Evolutionary conservation across 2,888 invertebrate genomes (phyloP), one percentile per base, ranked within the genome.

Genomic region (Catocala nupta): DNA sequence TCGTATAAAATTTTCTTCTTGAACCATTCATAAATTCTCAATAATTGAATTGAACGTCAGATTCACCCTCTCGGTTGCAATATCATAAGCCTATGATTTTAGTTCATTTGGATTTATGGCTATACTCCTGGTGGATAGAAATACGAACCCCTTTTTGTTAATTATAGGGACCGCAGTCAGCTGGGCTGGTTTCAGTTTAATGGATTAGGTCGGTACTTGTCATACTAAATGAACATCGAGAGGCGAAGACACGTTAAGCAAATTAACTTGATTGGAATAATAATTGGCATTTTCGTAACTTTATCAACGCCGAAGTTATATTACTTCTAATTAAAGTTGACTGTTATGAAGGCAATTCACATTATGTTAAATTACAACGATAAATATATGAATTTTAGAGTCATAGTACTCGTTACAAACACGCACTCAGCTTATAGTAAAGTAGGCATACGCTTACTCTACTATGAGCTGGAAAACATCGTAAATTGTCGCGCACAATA

Each of bases 11-110:
- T 87, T 86, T 87, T 86, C 86, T 87, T 87, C 84, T 80, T 81
- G 84, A 86, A 77, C 84, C 86, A 85, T 89, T 90, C 87, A 89
- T 91, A 91, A 92, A 90, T 90, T 91, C 81, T 87, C 87, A 80
- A 89, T 92, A 91, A 91, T 91, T 90, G 90, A 90, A 90, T 91
- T 77, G 84, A 86, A 87, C 84, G 89, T 86, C 89, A 86, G 82
- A 75, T 73, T 84, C 82, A 84, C 81, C 82, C 81, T 83, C 81
- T 80, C 71, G 69, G 81, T 77, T 84, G 85, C 84, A 82, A 84
- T 88, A 85, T 87, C 81, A 82, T 81, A 81, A 83, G 84, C 84
- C 86, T 83, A 85, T 82, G 84, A 87, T 85, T 89, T 85, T 82
- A 84, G 82, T 85, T 85, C 83, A 81, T 83, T 83, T 78, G 73